A percentile compares a stretch with the other conserved stretches of the same genome.
phyloP scores from a whole-genome alignment of 2,797 vertebrate species.

The Tadarida brasiliensis region DNA sequence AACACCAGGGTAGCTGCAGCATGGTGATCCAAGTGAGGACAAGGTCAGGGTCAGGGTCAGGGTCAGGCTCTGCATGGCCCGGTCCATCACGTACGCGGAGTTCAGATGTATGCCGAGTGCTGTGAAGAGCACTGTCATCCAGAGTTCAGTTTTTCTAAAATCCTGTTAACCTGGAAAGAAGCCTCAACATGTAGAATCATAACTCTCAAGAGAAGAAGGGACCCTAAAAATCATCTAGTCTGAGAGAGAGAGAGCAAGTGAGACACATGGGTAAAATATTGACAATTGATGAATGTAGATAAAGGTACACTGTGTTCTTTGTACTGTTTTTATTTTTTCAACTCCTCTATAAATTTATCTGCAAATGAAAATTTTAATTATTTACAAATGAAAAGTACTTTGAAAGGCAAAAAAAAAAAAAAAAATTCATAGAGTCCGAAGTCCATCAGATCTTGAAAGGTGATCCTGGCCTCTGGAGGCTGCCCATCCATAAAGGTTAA shows the following conservation, averaged over 20 bases:
- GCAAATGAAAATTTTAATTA: background rate
- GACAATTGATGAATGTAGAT: background rate
- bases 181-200: background rate
- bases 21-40: background rate
- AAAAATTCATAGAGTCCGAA: background rate
- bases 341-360: background rate
- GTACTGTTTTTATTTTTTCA: background rate
- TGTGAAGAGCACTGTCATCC: background rate
- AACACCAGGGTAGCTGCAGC: background rate
- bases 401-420: background rate
- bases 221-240: background rate
- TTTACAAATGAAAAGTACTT: background rate
- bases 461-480: background rate
- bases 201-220: background rate
- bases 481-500: background rate
- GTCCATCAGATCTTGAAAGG: background rate
- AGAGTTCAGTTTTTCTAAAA: constrained; percentile 22
- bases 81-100: rapidly evolving
- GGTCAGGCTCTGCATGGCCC: too few relatives aligned
- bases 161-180: background rate
- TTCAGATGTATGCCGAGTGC: background rate
- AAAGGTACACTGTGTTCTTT: background rate
- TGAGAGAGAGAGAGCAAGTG: background rate
- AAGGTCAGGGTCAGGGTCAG: background rate
- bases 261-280: background rate